phyloP scores from a whole-genome alignment of 1,140 invertebrate species.

The Acromyrmex charruanus region DNA sequence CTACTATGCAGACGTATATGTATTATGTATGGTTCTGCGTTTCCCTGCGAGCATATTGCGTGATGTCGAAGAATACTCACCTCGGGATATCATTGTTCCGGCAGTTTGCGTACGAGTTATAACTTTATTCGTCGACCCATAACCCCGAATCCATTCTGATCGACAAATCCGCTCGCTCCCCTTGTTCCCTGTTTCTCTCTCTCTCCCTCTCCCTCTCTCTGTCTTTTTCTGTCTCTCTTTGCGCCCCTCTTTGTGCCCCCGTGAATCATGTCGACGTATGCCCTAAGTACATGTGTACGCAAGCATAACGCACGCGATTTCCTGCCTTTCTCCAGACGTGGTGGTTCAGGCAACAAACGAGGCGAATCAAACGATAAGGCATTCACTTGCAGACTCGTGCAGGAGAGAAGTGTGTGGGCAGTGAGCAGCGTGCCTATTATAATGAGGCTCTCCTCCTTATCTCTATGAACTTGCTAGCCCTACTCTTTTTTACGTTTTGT shows the following conservation, averaged over 20 bases:
- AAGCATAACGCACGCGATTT: constrained; percentile 77
- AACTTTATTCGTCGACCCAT: constrained; percentile 56
- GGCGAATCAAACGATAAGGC: constrained; percentile 82
- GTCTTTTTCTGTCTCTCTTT: no score
- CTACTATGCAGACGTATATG: not conserved
- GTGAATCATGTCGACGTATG: constrained; percentile 37
- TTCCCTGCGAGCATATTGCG: constrained; percentile 39
- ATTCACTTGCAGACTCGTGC: constrained; percentile 72
- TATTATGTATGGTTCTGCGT: constrained; percentile 20
- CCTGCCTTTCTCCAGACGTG: constrained; percentile 81
- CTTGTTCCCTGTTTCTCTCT: constrained; percentile 32
- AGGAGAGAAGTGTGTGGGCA: constrained; percentile 72
- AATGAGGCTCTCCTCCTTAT: constrained; percentile 80
- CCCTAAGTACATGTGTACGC: constrained; percentile 35
- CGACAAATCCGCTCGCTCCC: constrained; percentile 64
- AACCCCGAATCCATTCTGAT: constrained; percentile 55
- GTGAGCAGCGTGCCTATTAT: constrained; percentile 77
- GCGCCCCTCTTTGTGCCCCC: not conserved
- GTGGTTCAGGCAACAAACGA: constrained; percentile 78
- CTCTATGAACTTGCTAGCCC: constrained; percentile 79
- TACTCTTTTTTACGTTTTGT: constrained; percentile 82
- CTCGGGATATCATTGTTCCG: constrained; percentile 53
- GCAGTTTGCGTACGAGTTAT: constrained; percentile 55
- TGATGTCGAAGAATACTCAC: constrained; percentile 46
- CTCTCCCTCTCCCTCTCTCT: not conserved